Evolutionary conservation across 2,113 vertebrate species (phyloP).

Genomic region (Aldabrachelys gigantea): DNA sequence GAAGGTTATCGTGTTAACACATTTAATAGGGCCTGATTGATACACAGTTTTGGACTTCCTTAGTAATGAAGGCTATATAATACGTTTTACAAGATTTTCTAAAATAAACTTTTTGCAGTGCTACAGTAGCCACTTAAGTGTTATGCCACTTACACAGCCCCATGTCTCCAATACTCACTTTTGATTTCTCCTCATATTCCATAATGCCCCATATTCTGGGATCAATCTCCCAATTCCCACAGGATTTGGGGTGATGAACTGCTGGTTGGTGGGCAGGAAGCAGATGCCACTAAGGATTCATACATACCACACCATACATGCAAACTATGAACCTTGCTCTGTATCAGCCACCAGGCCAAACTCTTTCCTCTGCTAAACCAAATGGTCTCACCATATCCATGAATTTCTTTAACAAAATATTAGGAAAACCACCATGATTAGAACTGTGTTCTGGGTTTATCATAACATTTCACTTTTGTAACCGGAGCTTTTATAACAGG

Average conservation of each 20-base stretch:
- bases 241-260: not conserved
- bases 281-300: not conserved
- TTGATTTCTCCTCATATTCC: not conserved
- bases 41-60: not conserved
- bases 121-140: not conserved
- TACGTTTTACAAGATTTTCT: not conserved
- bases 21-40: not conserved
- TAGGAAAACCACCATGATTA: not conserved
- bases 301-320: not conserved
- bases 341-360: not conserved
- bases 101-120: not conserved
- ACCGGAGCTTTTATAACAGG: not conserved
- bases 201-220: not conserved
- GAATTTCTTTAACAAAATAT: not conserved
- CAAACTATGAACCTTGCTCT: not conserved
- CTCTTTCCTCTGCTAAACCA: not conserved
- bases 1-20: not conserved
- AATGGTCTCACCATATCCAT: not conserved
- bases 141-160: not conserved
- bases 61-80: not conserved
- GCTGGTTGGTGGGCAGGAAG: not conserved
- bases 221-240: not conserved
- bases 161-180: not conserved
- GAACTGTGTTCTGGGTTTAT: not conserved
- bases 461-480: not conserved